phyloP scores from a whole-genome alignment of 2,888 invertebrate species.

The Phorcus lineatus region DNA sequence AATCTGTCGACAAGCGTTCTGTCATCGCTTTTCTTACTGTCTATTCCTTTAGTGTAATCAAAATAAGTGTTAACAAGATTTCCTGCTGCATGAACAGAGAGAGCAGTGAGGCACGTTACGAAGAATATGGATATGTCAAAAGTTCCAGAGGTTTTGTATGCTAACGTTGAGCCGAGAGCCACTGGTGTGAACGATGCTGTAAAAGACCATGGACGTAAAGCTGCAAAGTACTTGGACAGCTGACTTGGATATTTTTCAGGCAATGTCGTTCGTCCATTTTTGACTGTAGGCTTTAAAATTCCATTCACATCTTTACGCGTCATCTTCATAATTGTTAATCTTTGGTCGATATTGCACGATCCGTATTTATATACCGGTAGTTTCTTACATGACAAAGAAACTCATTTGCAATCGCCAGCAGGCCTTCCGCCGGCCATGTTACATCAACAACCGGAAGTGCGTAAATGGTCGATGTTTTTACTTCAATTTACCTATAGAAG shows the following conservation, averaged over 20 bases:
- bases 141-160: constrained; percentile 84
- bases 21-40: constrained; percentile 90
- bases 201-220: constrained; percentile 94
- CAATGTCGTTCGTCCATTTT: background rate
- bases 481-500: too few species aligned
- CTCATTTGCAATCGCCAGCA: background rate
- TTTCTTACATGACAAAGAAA: background rate
- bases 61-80: constrained; percentile 97
- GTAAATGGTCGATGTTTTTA: background rate
- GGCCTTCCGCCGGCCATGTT: background rate
- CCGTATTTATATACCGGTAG: too few species aligned
- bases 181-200: constrained; percentile 94
- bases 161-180: constrained; percentile 90
- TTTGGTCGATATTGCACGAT: too few species aligned
- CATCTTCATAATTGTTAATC: background rate
- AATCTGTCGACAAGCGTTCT: constrained; percentile 95
- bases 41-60: constrained; percentile 95
- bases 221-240: constrained; percentile 77
- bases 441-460: constrained; percentile 1
- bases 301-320: background rate
- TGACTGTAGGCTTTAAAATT: background rate
- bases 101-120: constrained; percentile 88
- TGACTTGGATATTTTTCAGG: background rate
- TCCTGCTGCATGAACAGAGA: constrained; percentile 95
- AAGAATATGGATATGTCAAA: constrained; percentile 85